A percentile compares a stretch with the other conserved stretches of the same genome.
These are phyloP conservation scores for Drosophila niveifrons DNA, from an alignment of 2,888 invertebrate genomes.

Conservation along the genomic window DNA sequence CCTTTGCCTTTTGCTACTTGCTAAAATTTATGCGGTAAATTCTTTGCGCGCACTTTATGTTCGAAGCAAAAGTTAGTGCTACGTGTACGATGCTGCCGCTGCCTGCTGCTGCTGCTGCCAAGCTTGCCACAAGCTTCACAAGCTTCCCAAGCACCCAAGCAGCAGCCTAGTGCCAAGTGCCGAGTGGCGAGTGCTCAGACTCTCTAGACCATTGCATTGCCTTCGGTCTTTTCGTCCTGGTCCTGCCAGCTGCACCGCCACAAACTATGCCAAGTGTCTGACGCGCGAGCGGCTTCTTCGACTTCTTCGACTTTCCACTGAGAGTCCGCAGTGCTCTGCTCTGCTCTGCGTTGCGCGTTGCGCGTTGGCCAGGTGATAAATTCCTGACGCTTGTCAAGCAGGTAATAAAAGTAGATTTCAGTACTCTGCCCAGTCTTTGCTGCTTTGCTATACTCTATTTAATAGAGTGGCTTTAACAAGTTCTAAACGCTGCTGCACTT, in stretches of 20 bases:
- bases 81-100: conserved; percentile 63
- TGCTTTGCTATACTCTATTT: conserved; percentile 41
- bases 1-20: conserved; percentile 73
- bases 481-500: neutral
- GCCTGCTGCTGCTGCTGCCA: conserved; percentile 6
- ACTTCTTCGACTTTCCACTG: conserved; percentile 16
- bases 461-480: conserved; percentile 12
- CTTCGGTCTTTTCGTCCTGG: neutral
- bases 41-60: conserved; percentile 81
- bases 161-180: conserved; percentile 14
- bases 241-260: conserved; percentile 34
- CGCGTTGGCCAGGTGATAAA: conserved; percentile 76
- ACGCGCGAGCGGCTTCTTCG: conserved; percentile 37
- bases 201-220: conserved; percentile 5
- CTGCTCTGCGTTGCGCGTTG: too few species aligned
- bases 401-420: conserved; percentile 61
- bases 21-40: conserved; percentile 80
- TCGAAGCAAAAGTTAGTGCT: conserved; percentile 81
- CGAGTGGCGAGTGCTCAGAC: conserved; percentile 7
- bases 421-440: conserved; percentile 36
- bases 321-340: conserved; percentile 28
- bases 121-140: conserved; percentile 14
- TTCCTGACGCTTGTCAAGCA: conserved; percentile 67
- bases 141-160: conserved; percentile 9
- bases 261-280: conserved; percentile 81